These are phyloP conservation scores for Torymus texanus DNA, from an alignment of 2,888 invertebrate species.

Conservation along the genomic window DNA sequence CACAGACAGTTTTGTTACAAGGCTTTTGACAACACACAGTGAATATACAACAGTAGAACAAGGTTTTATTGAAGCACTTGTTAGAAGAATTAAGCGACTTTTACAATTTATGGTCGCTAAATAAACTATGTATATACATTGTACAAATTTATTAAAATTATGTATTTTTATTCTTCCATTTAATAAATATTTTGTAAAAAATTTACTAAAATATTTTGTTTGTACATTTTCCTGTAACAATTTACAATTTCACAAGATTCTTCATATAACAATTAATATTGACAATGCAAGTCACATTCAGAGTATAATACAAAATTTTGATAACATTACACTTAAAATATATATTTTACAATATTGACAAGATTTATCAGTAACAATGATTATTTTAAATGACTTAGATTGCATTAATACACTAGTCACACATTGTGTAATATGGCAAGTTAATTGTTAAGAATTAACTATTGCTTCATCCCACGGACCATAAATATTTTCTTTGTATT, in stretches of 20 bases:
- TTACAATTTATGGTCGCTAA: conserved; percentile 85
- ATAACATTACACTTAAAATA: too few species aligned
- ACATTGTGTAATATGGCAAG: not conserved
- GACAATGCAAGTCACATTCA: too few species aligned
- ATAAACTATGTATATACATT: conserved; percentile 63
- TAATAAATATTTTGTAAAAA: conserved; percentile 52
- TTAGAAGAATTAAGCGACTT: conserved; percentile 87
- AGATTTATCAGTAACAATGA: too few species aligned
- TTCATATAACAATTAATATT: conserved; percentile 5
- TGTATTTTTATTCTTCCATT: conserved; percentile 36
- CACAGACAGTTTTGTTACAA: conserved; percentile 87
- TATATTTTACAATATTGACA: too few species aligned
- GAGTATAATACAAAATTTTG: too few species aligned
- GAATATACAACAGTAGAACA: conserved; percentile 81
- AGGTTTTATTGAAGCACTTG: conserved; percentile 83
- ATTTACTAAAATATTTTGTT: conserved; percentile 15
- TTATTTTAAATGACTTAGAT: not conserved
- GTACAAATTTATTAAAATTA: conserved; percentile 48
- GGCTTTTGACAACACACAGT: conserved; percentile 83
- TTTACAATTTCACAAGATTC: not conserved
- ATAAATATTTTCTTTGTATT: conserved; percentile 92
- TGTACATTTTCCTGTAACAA: conserved; percentile 2
- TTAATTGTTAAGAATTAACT: conserved; percentile 60
- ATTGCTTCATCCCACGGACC: conserved; percentile 99
- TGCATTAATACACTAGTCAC: not conserved